phyloP scores from a whole-genome alignment of 2,888 invertebrate genomes.

The Ditula angustiorana region DNA sequence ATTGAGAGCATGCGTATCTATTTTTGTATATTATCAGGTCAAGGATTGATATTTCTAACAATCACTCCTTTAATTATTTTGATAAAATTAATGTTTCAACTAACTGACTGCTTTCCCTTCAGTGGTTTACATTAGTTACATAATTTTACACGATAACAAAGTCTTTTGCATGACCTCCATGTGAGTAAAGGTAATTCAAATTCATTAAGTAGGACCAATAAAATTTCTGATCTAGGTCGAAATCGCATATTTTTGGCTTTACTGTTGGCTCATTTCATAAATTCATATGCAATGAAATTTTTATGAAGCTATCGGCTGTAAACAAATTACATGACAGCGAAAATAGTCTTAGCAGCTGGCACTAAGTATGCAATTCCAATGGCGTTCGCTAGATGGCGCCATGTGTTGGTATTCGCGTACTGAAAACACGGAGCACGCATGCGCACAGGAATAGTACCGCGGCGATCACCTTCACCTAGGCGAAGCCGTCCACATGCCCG shows the following conservation, averaged over 20 bases:
- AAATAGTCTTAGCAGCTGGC: slow-evolving; percentile 79
- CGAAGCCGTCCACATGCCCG: slow-evolving; percentile 58
- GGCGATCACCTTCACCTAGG: slow-evolving; percentile 84
- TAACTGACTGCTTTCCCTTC: not conserved
- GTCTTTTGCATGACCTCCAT: slow-evolving; percentile 10
- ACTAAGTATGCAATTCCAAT: slow-evolving; percentile 61
- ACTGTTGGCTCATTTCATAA: slow-evolving; percentile 35
- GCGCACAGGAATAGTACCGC: slow-evolving; percentile 78
- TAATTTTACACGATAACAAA: slow-evolving; percentile 21
- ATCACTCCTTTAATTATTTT: slow-evolving; percentile 42
- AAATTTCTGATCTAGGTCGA: slow-evolving; percentile 14
- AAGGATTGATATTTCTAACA: slow-evolving; percentile 70
- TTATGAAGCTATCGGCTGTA: slow-evolving; percentile 50
- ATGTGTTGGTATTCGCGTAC: slow-evolving; percentile 53
- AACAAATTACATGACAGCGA: slow-evolving; percentile 61
- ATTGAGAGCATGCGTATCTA: slow-evolving; percentile 79
- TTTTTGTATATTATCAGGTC: slow-evolving; percentile 81
- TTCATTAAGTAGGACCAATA: not conserved
- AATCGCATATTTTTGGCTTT: slow-evolving; percentile 24
- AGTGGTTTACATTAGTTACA: slow-evolving; percentile 14
- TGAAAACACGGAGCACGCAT: slow-evolving; percentile 65
- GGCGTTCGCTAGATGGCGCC: slow-evolving; percentile 76
- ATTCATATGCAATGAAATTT: slow-evolving; percentile 49
- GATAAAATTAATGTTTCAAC: slow-evolving; percentile 36
- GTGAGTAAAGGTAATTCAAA: not conserved